Percentiles rank a stretch among this genome's conserved stretches.
Conservation (phyloP, 2,888 invertebrate genomes). For the Leucozona laternaria region DNA sequence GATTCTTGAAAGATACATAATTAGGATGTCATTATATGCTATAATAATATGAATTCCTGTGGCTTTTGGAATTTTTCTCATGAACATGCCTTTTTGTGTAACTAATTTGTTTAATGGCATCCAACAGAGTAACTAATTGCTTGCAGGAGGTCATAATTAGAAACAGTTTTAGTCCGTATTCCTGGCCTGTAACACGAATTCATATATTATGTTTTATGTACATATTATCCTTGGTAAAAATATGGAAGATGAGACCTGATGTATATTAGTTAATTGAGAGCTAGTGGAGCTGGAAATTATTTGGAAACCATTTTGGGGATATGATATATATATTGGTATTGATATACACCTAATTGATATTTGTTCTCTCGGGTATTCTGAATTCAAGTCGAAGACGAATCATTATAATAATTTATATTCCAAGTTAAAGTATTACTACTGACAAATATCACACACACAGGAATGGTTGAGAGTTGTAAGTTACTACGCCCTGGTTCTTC, state of each 20-base stretch:
- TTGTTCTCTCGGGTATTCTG: too few species aligned
- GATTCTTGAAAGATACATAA: conserved; percentile 35
- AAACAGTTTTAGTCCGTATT: not conserved
- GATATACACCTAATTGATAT: too few species aligned
- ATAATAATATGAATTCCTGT: conserved; percentile 23
- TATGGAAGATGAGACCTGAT: conserved; percentile 2
- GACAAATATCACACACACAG: too few species aligned
- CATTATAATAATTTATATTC: too few species aligned
- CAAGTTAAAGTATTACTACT: too few species aligned
- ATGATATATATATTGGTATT: not conserved
- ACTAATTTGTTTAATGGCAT: conserved; percentile 38
- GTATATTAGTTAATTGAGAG: conserved; percentile 16
- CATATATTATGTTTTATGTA: not conserved
- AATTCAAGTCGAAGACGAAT: too few species aligned
- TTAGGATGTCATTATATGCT: conserved; percentile 39
- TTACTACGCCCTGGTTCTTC: too few species aligned
- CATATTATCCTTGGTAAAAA: not conserved
- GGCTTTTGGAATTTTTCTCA: conserved; percentile 23
- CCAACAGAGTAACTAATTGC: conserved; percentile 26
- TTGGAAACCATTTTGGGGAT: not conserved
- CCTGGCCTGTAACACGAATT: not conserved
- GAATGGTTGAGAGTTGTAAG: too few species aligned
- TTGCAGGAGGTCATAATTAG: conserved; percentile 40
- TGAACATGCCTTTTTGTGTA: conserved; percentile 15
- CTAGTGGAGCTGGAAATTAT: conserved; percentile 6